Percentiles rank a stretch among this genome's conserved stretches.
Evolutionary conservation across 2,888 invertebrate species (phyloP).

Genomic region (Thymelicus acteon): DNA sequence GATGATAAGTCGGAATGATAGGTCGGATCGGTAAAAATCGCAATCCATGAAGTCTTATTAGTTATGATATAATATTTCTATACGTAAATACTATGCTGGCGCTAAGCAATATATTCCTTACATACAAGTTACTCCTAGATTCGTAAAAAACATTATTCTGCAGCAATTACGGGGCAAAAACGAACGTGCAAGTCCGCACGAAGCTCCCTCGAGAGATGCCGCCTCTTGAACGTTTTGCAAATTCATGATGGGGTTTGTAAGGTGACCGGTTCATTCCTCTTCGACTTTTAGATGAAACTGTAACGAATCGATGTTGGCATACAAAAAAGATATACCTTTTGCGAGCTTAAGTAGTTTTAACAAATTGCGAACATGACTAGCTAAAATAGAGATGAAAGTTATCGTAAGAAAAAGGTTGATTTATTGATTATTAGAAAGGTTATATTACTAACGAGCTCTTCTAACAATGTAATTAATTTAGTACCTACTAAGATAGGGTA

Average conservation of each 20-base stretch:
- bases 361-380: conserved; percentile 11
- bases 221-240: conserved; percentile 64
- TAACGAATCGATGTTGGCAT: conserved; percentile 16
- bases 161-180: conserved; percentile 69
- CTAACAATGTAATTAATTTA: conserved; percentile 3
- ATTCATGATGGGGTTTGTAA: conserved; percentile 60
- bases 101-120: too few species aligned
- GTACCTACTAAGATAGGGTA: not conserved
- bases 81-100: too few species aligned
- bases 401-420: not conserved
- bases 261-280: conserved; percentile 62
- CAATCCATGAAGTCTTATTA: too few species aligned
- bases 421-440: too few species aligned
- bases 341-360: not conserved
- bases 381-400: conserved; percentile 33
- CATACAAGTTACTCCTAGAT: not conserved
- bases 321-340: conserved; percentile 1
- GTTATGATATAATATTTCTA: too few species aligned
- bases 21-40: too few species aligned
- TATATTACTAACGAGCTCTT: not conserved
- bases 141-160: conserved; percentile 67
- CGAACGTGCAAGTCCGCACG: conserved; percentile 65
- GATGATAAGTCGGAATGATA: too few species aligned
- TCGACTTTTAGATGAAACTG: conserved; percentile 45
- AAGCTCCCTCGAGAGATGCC: conserved; percentile 55